Conservation (phyloP, 2,888 invertebrate genomes). For the Melikaiella ostensackeni region DNA sequence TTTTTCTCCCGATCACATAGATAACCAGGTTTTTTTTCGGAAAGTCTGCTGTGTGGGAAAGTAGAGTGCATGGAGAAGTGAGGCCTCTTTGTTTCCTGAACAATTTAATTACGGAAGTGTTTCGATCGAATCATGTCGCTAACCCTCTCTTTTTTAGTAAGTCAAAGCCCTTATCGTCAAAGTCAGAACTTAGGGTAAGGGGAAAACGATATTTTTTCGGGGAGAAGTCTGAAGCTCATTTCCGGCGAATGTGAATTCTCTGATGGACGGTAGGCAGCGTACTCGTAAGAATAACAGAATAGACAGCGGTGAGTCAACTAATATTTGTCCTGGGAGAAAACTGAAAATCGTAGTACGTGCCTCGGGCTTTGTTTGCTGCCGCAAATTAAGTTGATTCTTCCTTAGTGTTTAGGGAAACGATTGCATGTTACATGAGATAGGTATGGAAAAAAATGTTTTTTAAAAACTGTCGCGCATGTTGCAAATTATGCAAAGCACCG, state of each 20-base stretch:
- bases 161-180: background rate
- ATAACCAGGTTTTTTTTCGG: no score
- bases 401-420: background rate
- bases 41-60: no score
- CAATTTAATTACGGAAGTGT: slow-evolving; percentile 1
- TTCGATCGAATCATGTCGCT: background rate
- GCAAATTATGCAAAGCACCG: background rate
- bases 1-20: no score
- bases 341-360: slow-evolving; percentile 12
- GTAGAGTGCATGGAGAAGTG: background rate
- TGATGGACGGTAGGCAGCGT: background rate
- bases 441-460: background rate
- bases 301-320: background rate
- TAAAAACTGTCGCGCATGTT: background rate
- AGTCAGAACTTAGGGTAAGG: background rate
- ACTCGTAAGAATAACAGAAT: slow-evolving; percentile 11
- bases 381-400: slow-evolving; percentile 11
- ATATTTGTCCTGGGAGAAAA: slow-evolving; percentile 16
- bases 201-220: background rate
- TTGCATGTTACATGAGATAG: background rate
- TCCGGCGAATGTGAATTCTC: slow-evolving; percentile 7
- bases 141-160: background rate
- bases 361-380: slow-evolving; percentile 1
- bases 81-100: background rate
- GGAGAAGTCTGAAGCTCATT: background rate